Percentiles rank a stretch among this genome's conserved stretches.
phyloP scores from a whole-genome alignment of 2,113 vertebrate species.

The Colius striatus region DNA sequence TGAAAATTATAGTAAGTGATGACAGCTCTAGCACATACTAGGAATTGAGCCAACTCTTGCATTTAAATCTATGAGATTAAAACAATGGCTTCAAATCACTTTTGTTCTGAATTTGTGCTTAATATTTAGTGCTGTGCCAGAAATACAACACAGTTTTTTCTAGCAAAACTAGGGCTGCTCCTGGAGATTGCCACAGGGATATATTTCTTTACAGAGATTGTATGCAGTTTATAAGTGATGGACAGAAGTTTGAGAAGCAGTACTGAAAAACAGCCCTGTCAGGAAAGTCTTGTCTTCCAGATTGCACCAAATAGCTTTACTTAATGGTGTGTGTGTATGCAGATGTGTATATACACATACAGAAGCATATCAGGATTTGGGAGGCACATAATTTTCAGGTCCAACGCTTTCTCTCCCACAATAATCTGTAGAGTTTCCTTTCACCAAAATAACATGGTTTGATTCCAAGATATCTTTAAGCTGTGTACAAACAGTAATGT shows the following conservation, averaged over 20 bases:
- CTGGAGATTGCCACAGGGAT: background rate
- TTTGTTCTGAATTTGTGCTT: background rate
- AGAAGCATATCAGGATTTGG: background rate
- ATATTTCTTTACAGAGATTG: background rate
- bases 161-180: background rate
- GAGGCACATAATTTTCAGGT: background rate
- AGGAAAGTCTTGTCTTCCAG: conserved; percentile 12
- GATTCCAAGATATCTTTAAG: background rate
- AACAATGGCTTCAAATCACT: background rate
- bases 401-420: background rate
- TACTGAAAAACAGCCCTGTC: conserved; percentile 1
- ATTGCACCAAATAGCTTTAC: background rate
- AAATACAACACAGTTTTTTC: background rate
- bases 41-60: background rate
- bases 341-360: background rate
- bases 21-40: background rate
- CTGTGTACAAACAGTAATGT: background rate
- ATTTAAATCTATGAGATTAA: background rate
- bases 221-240: background rate
- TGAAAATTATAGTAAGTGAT: background rate
- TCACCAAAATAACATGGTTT: background rate
- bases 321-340: background rate
- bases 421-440: background rate
- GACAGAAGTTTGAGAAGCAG: background rate
- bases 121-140: background rate